phyloP scores from a whole-genome alignment of 2,888 invertebrate genomes.

The Leucozona laternaria region DNA sequence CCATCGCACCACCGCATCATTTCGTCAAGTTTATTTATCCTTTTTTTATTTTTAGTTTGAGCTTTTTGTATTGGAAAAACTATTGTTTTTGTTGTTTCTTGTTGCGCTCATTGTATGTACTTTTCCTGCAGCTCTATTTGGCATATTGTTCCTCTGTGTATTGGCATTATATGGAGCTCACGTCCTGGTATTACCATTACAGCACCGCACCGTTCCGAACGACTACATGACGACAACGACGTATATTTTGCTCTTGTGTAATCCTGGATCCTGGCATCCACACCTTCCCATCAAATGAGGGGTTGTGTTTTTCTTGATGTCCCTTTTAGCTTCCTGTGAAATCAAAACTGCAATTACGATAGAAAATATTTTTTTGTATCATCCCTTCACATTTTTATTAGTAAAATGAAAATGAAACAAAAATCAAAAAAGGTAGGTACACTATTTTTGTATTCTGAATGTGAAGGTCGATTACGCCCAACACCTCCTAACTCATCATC shows the following conservation, averaged over 20 bases:
- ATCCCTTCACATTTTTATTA: background rate
- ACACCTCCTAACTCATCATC: background rate
- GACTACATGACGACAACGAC: background rate
- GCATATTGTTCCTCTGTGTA: conserved; percentile 19
- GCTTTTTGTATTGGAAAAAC: background rate
- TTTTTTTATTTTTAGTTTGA: background rate
- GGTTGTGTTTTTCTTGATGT: background rate
- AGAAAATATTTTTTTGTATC: background rate
- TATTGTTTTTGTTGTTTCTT: conserved; percentile 5
- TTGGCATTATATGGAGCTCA: conserved; percentile 22
- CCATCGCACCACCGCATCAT: conserved; percentile 11
- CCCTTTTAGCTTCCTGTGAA: conserved; percentile 22
- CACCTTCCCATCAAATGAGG: background rate
- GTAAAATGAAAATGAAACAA: too few relatives aligned
- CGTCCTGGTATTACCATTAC: conserved; percentile 27
- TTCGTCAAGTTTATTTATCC: conserved; percentile 53
- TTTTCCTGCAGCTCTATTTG: conserved; percentile 31
- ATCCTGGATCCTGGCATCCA: background rate
- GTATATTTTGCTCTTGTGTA: background rate
- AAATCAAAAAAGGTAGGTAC: too few relatives aligned
- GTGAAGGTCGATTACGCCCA: conserved; percentile 35
- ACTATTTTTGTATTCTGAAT: conserved; percentile 4
- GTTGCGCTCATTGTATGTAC: background rate
- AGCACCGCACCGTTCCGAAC: background rate
- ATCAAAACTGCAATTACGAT: conserved; percentile 44